Percentiles rank a stretch among this genome's conserved stretches.
These are phyloP conservation scores for Brassicogethes aeneus DNA, from an alignment of 2,888 invertebrate species.

Conservation along the genomic window DNA sequence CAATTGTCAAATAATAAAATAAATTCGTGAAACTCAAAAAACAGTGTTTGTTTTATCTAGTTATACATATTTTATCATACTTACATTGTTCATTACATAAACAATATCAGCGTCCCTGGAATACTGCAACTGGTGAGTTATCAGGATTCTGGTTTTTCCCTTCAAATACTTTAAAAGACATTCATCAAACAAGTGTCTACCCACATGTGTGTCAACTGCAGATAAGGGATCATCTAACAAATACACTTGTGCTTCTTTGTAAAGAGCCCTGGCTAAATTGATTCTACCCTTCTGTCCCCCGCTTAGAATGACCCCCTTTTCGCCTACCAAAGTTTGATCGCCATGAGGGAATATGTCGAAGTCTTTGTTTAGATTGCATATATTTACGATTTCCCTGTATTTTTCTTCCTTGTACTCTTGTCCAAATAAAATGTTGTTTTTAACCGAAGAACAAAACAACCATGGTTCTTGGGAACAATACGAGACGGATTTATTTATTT, in stretches of 20 bases:
- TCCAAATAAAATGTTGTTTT: conserved; percentile 74
- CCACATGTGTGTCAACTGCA: no score
- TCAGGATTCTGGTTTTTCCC: no score
- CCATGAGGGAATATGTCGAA: conserved; percentile 34
- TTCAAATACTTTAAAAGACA: conserved; percentile 33
- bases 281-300: conserved; percentile 75
- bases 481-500: conserved; percentile 42
- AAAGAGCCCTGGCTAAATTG: conserved; percentile 65
- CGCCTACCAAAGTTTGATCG: conserved; percentile 70
- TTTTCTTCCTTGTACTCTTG: no score
- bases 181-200: conserved; percentile 62
- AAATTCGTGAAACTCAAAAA: no score
- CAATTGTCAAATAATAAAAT: no score
- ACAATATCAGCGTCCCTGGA: background rate
- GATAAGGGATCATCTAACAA: conserved; percentile 73
- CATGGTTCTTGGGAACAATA: conserved; percentile 57
- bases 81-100: background rate
- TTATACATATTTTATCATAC: no score
- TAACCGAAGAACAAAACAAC: conserved; percentile 49
- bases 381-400: conserved; percentile 51
- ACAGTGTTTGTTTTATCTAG: no score
- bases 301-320: conserved; percentile 67
- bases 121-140: conserved; percentile 8
- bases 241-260: conserved; percentile 66
- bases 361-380: conserved; percentile 56